Base-by-base conservation (phyloP, 2,888 invertebrate genomes). In the Eurytoma adleriae region DNA sequence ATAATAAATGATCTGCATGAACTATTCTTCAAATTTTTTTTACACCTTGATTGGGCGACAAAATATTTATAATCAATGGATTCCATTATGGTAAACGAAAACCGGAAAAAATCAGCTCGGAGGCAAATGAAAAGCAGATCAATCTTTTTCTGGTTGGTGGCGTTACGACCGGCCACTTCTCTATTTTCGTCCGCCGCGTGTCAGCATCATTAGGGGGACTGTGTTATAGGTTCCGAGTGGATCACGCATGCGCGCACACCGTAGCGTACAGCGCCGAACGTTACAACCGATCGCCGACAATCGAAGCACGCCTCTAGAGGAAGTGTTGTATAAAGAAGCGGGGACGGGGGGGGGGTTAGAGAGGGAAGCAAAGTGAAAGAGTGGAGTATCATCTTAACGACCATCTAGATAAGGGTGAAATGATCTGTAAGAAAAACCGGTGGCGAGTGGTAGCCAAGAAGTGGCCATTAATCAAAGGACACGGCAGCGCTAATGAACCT, bases 391-490 rank as follows among this genome's bases (percentile, higher is more conserved):
- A 86, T 86, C 86, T 87, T 88, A 88, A 88, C 87, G 87, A 88
- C 86, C 86, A 87, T 88, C 88, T 84, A 85, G 87, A 87, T 87
- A 86, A 88, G 85, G 84, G 85, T 85, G 86, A 86, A 87, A 87
- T 87, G 87, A 88, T 88, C 87, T 84, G 86, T 85, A 86, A 87
- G 66, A 59, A 86, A 86, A 88, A 88, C 86, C 87, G 85, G 88
- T 87, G 88, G 87, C 86, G 85, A 87, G 85, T 84, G 83, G 85
- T 83, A 84, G 84, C 59, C 50, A 12, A 24, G 27, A 27, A 56
- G 30, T 48, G 83, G 83, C 85, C 88, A 89, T 89, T 89, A 89
- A 88, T 89, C 89, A 89, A 89, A 89, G 87, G 85, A 89, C 88
- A 88, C 78, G 61, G 85, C 84, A 85, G 87, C 88, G 88, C 89